These are phyloP conservation scores for Cotesia vestalis DNA, from an alignment of 1,140 invertebrate genomes.

Conservation along the genomic window DNA sequence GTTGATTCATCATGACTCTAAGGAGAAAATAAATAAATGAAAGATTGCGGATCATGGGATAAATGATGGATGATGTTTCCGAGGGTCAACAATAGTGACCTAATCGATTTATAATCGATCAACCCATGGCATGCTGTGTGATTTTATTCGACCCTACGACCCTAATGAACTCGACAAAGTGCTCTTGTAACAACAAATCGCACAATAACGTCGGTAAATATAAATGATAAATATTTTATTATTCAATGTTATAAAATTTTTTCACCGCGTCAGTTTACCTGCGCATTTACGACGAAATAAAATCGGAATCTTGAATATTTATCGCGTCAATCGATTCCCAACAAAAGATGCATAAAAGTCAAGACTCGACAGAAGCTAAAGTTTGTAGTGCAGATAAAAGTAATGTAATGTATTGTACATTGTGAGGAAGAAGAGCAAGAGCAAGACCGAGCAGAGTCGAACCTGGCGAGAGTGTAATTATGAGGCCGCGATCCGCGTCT, in stretches of 20 bases:
- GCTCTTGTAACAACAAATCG: not conserved
- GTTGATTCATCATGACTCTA: not conserved
- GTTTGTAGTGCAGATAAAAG: too few relatives aligned
- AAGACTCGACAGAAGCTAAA: too few relatives aligned
- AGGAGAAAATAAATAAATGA: conserved; percentile 32
- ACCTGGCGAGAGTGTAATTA: conserved; percentile 62
- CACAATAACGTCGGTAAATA: not conserved
- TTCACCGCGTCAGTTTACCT: too few relatives aligned
- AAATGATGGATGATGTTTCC: conserved; percentile 39
- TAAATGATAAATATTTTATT: not conserved
- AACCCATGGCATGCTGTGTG: not conserved
- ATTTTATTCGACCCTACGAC: not conserved
- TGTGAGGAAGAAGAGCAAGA: conserved; percentile 28
- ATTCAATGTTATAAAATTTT: too few relatives aligned
- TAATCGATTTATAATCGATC: conserved; percentile 46
- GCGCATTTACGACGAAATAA: too few relatives aligned
- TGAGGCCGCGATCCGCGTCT: conserved; percentile 63
- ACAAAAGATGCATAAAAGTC: too few relatives aligned
- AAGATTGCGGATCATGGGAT: conserved; percentile 28
- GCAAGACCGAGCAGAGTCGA: conserved; percentile 26
- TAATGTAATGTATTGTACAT: too few relatives aligned
- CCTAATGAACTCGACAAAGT: conserved; percentile 28
- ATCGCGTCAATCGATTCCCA: not conserved
- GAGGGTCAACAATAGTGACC: conserved; percentile 37
- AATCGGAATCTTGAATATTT: not conserved